These are phyloP conservation scores for Dryobotodes eremita DNA, from an alignment of 2,888 invertebrate genomes.

Conservation along the genomic window DNA sequence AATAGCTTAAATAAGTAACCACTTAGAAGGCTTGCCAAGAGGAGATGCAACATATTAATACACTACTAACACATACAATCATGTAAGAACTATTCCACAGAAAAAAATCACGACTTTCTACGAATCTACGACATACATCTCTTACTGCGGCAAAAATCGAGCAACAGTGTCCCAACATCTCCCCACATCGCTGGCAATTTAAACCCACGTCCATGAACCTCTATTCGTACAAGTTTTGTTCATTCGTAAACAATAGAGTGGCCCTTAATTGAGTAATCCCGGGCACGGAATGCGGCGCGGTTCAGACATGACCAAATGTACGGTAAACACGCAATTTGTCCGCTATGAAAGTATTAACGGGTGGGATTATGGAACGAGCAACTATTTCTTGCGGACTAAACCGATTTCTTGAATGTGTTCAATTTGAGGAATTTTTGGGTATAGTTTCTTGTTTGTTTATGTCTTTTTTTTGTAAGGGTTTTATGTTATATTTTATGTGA, in stretches of 20 bases:
- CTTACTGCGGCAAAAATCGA: not conserved
- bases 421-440: slow-evolving; percentile 33
- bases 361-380: slow-evolving; percentile 13
- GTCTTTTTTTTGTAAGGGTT: slow-evolving; percentile 1
- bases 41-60: not conserved
- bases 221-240: slow-evolving; percentile 48
- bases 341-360: slow-evolving; percentile 52
- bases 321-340: slow-evolving; percentile 61
- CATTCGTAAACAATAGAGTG: slow-evolving; percentile 63
- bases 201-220: slow-evolving; percentile 10
- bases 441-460: not conserved
- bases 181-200: not conserved
- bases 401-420: slow-evolving; percentile 34
- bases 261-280: slow-evolving; percentile 67
- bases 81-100: not conserved
- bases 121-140: not conserved
- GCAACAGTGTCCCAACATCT: not conserved
- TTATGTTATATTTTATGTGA: not conserved
- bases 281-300: slow-evolving; percentile 58
- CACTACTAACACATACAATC: not conserved
- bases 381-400: slow-evolving; percentile 30
- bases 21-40: not conserved
- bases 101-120: too few species aligned
- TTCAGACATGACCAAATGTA: slow-evolving; percentile 64
- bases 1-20: not conserved